These are phyloP conservation scores for Eupithecia insigniata DNA, from an alignment of 2,888 invertebrate genomes.

Conservation along the genomic window DNA sequence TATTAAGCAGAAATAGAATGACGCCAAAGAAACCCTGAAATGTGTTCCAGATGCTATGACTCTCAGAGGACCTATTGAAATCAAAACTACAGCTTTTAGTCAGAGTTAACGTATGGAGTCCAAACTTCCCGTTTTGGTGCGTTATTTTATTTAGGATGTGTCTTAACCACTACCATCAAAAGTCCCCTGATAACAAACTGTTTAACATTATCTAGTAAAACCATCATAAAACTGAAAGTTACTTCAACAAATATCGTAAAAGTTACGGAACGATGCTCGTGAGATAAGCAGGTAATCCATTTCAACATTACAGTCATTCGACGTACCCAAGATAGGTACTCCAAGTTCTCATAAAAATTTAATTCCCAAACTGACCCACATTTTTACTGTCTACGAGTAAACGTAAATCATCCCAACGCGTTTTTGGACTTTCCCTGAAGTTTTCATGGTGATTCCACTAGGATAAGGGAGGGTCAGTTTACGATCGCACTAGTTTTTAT, in stretches of 20 bases:
- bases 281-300: conserved; percentile 59
- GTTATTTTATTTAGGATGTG: neutral
- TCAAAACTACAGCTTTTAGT: neutral
- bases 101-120: neutral
- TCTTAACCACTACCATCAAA: neutral
- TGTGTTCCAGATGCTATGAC: neutral
- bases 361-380: conserved; percentile 69
- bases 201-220: conserved; percentile 39
- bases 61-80: neutral
- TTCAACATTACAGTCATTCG: conserved; percentile 52
- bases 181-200: conserved; percentile 15
- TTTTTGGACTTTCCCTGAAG: conserved; percentile 53
- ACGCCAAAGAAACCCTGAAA: too few species aligned
- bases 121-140: neutral
- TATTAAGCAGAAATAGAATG: neutral
- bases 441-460: conserved; percentile 71
- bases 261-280: conserved; percentile 50
- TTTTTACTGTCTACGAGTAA: conserved; percentile 66
- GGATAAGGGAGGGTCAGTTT: conserved; percentile 78
- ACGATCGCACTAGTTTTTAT: conserved; percentile 76
- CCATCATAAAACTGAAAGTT: conserved; percentile 50
- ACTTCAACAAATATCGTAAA: conserved; percentile 53
- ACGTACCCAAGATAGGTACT: conserved; percentile 48
- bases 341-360: conserved; percentile 67
- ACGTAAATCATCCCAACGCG: conserved; percentile 69